Percentiles rank a stretch among this genome's conserved stretches.
phyloP scores from a whole-genome alignment of 2,888 invertebrate species.

The Gerris lacustris region DNA sequence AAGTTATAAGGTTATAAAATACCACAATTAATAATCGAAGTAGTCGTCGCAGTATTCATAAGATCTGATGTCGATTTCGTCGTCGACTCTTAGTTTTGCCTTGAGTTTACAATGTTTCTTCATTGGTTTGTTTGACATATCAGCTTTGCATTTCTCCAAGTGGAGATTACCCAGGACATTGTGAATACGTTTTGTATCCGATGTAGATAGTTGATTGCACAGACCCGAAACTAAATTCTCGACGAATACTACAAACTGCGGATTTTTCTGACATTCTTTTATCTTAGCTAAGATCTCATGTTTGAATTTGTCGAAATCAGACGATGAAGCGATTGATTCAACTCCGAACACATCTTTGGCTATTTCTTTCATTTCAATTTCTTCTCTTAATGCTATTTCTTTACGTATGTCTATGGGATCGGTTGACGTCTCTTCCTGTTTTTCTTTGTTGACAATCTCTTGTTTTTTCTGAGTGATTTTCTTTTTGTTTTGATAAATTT shows the following conservation, averaged over 20 bases:
- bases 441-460: neutral
- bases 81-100: neutral
- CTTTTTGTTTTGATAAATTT: neutral
- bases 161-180: neutral
- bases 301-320: neutral
- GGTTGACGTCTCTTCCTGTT: neutral
- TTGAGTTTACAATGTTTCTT: neutral
- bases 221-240: neutral
- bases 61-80: neutral
- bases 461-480: neutral
- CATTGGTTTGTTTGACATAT: neutral
- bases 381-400: neutral
- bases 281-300: neutral
- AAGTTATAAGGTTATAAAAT: too few relatives aligned
- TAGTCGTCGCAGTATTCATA: neutral
- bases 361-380: neutral
- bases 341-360: neutral
- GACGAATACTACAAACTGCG: neutral
- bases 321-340: neutral
- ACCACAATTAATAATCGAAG: neutral
- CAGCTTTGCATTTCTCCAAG: neutral
- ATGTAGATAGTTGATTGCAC: neutral
- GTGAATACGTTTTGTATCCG: neutral
- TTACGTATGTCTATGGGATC: too few relatives aligned
- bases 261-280: neutral